Evolutionary conservation across 1,140 invertebrate genomes (phyloP).

Genomic region (Neuroterus valhalla): DNA sequence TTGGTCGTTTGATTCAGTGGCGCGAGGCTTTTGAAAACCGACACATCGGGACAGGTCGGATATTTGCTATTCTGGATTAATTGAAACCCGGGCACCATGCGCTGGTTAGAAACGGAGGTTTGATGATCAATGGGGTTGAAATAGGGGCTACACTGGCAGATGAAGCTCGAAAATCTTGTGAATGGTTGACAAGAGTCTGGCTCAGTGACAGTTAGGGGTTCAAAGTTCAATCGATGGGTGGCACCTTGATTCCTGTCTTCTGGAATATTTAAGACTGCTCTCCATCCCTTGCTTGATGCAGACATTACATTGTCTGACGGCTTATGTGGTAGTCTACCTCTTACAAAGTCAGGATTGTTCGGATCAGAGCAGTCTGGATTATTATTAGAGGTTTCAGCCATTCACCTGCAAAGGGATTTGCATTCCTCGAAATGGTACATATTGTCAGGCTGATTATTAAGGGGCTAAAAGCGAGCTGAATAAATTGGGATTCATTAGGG

Average conservation of each 20-base stretch:
- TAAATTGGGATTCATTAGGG: too few relatives aligned
- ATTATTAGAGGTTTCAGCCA: constrained; percentile 20
- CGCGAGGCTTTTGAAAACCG: background rate
- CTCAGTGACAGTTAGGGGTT: constrained; percentile 49
- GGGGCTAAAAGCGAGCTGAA: too few relatives aligned
- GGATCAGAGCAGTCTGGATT: constrained; percentile 7
- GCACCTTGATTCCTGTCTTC: constrained; percentile 52
- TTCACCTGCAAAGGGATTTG: constrained; percentile 1
- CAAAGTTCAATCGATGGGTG: constrained; percentile 52
- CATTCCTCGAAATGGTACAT: background rate
- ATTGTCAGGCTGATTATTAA: constrained; percentile 11
- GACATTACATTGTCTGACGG: constrained; percentile 41
- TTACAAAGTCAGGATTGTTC: constrained; percentile 12
- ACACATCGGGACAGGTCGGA: background rate
- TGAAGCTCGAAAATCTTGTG: constrained; percentile 25
- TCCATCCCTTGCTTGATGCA: constrained; percentile 43
- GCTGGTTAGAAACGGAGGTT: background rate
- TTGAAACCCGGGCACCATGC: background rate
- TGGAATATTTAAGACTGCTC: constrained; percentile 57
- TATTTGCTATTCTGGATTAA: background rate
- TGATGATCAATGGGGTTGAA: constrained; percentile 52
- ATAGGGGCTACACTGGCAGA: constrained; percentile 42
- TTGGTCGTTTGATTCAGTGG: too few relatives aligned
- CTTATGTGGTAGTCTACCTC: constrained; percentile 37
- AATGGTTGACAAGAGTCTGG: constrained; percentile 47